Conservation (phyloP, 2,113 vertebrate species). For the Podocnemis expansa region DNA sequence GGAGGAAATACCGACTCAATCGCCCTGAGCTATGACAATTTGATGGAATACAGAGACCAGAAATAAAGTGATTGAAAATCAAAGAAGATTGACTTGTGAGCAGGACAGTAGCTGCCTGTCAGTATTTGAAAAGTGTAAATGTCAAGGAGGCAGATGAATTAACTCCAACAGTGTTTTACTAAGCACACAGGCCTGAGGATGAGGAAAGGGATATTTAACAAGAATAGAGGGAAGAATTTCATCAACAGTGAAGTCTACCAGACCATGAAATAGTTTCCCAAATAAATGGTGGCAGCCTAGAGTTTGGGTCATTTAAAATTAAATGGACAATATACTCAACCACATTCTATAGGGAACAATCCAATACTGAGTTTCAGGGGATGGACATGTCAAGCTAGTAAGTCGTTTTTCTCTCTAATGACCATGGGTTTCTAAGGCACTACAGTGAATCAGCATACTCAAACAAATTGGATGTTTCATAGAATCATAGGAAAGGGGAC, state of each 20-base stretch:
- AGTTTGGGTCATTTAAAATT: conserved; percentile 44
- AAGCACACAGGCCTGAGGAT: conserved; percentile 27
- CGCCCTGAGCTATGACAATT: neutral
- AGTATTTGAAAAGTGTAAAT: conserved; percentile 34
- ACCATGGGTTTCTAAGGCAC: neutral
- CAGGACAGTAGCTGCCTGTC: conserved; percentile 34
- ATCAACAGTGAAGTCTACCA: conserved; percentile 43
- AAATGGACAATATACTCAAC: conserved; percentile 17
- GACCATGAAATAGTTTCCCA: conserved; percentile 49
- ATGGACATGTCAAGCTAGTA: conserved; percentile 3
- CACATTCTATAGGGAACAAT: conserved; percentile 24
- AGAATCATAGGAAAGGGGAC: neutral
- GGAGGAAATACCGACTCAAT: neutral
- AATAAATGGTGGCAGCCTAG: conserved; percentile 51
- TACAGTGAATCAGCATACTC: neutral
- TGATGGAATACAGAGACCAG: conserved; percentile 32
- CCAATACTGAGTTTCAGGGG: neutral
- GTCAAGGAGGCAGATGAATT: conserved; percentile 52
- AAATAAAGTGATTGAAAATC: conserved; percentile 31
- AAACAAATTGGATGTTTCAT: neutral
- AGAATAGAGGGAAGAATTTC: conserved; percentile 57
- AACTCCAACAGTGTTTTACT: conserved; percentile 20
- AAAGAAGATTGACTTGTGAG: conserved; percentile 17
- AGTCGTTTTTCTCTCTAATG: neutral
- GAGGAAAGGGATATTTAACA: conserved; percentile 53